Evolutionary conservation across 2,797 vertebrate species (phyloP).

Genomic region (Hydrolagus colliei): DNA sequence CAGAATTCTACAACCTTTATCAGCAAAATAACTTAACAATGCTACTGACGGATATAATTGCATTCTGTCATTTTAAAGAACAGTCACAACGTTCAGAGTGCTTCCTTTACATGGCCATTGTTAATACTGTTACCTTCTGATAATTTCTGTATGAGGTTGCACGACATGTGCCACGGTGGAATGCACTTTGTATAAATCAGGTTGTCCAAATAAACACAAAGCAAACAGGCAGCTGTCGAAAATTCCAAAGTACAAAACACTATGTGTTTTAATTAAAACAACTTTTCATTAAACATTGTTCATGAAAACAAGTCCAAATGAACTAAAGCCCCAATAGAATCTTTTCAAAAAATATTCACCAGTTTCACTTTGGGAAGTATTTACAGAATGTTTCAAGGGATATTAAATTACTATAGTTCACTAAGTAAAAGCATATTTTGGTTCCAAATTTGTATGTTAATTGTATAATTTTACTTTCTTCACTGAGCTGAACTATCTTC

Average conservation of each 20-base stretch:
- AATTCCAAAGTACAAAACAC: background rate
- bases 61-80: slow-evolving; percentile 13
- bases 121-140: slow-evolving; percentile 18
- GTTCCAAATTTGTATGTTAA: background rate
- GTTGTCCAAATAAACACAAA: background rate
- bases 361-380: too few species aligned
- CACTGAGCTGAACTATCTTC: background rate
- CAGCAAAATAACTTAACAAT: background rate
- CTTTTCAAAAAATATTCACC: too few species aligned
- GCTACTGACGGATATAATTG: slow-evolving; percentile 19
- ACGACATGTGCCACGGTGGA: background rate
- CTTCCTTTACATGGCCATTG: slow-evolving; percentile 25
- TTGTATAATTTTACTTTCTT: background rate
- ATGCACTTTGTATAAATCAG: background rate
- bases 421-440: background rate
- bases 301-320: background rate
- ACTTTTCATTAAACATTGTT: background rate
- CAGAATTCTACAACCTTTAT: slow-evolving; percentile 12
- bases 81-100: slow-evolving; percentile 12
- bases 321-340: background rate
- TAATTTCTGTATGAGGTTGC: slow-evolving; percentile 23
- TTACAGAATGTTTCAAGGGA: too few species aligned
- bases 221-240: background rate
- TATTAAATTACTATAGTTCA: too few species aligned
- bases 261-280: background rate